A percentile compares a stretch with the other conserved stretches of the same genome.
Evolutionary conservation across 2,113 vertebrate species (phyloP).

Genomic region (Poeciliopsis turrubarensis): DNA sequence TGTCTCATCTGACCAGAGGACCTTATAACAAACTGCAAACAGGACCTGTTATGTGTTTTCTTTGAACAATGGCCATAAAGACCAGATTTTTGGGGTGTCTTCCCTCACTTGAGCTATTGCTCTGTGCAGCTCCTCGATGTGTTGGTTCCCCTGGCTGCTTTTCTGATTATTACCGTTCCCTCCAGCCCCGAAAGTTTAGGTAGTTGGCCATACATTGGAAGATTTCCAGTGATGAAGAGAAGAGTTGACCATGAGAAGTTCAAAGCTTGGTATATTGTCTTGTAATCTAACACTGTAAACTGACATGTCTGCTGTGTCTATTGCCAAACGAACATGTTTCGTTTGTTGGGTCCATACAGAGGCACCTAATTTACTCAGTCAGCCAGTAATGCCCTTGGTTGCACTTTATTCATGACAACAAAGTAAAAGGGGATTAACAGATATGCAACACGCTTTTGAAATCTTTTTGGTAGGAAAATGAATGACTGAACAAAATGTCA

Average conservation of each 20-base stretch:
- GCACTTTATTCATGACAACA: neutral
- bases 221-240: no score
- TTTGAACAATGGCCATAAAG: no score
- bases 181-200: no score
- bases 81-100: no score
- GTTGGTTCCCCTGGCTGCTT: no score
- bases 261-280: neutral
- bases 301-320: neutral
- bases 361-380: neutral
- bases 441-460: neutral
- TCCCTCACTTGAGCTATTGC: no score
- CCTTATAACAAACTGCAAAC: no score
- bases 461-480: neutral
- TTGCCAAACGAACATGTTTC: neutral
- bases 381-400: no score
- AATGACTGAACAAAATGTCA: neutral
- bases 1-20: neutral
- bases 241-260: neutral
- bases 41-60: no score
- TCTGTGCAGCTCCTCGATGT: no score
- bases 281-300: neutral
- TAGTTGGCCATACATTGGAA: no score
- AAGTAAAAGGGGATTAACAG: neutral
- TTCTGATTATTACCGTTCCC: no score
- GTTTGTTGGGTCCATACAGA: neutral